Base-by-base conservation (phyloP, 2,797 vertebrate genomes). In the Salarias fasciatus region DNA sequence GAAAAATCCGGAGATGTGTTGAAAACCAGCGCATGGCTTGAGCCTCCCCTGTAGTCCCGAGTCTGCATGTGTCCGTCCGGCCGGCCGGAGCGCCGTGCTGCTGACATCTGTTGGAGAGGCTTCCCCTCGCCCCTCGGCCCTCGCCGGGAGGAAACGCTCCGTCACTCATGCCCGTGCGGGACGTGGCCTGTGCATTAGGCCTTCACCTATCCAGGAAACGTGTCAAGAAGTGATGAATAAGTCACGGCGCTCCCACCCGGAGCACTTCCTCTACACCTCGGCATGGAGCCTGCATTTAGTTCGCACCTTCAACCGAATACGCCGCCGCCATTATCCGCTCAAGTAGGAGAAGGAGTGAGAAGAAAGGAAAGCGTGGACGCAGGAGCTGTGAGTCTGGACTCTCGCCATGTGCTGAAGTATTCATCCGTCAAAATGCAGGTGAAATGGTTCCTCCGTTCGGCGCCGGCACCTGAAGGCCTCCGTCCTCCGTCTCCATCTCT, bases 151-250 rank as follows among this genome's bases (percentile, higher is more conserved):
- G 61, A 70, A 69, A 80, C 30, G 30, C n/a, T 3, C 52, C 69
- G 75, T 77, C 81, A 56, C 69, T 69, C 61, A 44, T 38, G 72
- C 85, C 79, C 73, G 75, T 35, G 50, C 12, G 38, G 35, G 29
- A 6, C 41, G 0, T 41, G 46, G 18, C 18, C 18, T 2, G 38
- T 64, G 72, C 72, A 72, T 86, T 77, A 77, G 46, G 40, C 41
- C 63, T 54, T 75, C 76, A 53, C 58, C 63, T 54, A 31, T 35
- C 29, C 33, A 55, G 5, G 28, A 41, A 68, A 86, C 60, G 87
- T 86, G 86, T 85, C 65, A 74, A 59, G 61, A 71, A 57, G 6
- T 48, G 79, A 79, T 89, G 69, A 89, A 88, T 87, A 89, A 88
- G 47, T 89, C 72, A 83, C 57, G 59, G 51, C 18, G 1, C 29